Base-by-base conservation (phyloP, 2,888 invertebrate species). In the Salpingus planirostris region DNA sequence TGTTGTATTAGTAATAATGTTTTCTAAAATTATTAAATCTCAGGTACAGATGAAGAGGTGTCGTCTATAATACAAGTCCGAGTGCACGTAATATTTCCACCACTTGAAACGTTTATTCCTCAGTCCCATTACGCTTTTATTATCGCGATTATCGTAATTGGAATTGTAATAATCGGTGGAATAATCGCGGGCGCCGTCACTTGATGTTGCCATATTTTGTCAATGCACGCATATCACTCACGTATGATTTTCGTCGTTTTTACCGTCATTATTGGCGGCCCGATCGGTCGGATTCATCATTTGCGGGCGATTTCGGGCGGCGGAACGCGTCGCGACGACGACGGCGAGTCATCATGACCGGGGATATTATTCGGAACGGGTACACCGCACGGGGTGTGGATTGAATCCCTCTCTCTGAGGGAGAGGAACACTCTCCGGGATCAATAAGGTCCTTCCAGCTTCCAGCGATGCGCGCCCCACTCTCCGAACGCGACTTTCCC, bases 381-480 rank as follows among this genome's bases (percentile, higher is more conserved):
- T 30, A 44, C 49, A 46, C 38, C 40, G 25, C 43, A 48, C 57
- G 57, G n/a, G 57, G 56, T 55, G 57, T 55, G 56, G 55, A 55
- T 48, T 43, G 48, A 43, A 47, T 48, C 53, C 40, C 35, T 33
- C 35, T 38, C 43, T 6, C 5, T 6, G 18, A 18, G 18, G 18
- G 44, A 43, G 37, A 46, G 41, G 47, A 46, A 49, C 51, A 44
- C 55, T 54, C 54, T 57, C 47, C 48, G 50, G 52, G 57, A 59
- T 59, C 59, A 58, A 59, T 59, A 59, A 59, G 54, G 55, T 53
- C 57, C 58, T 54, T 55, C 53, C 55, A 54, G 57, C 57, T 54
- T 59, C 57, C 55, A 55, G 55, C 51, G 44, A 33, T 44, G 44
- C 43, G 47, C 48, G 36, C 39, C n/a, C n/a, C 18, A 18, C 8